Percentiles rank a stretch among this genome's conserved stretches.
phyloP scores from a whole-genome alignment of 2,797 vertebrate species.

The Euphonia xanthogaster region DNA sequence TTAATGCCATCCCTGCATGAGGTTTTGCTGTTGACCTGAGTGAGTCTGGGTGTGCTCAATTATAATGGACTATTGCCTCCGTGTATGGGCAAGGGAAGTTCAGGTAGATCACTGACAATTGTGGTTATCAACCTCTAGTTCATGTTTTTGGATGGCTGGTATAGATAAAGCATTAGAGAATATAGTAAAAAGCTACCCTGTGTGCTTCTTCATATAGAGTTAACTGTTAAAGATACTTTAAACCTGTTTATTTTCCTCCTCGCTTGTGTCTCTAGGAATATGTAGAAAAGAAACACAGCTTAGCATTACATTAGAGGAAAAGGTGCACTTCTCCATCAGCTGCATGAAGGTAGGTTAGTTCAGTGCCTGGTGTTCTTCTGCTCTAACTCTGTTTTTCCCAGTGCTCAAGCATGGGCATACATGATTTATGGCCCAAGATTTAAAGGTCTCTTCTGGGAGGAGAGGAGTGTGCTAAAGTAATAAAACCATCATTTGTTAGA shows the following conservation, averaged over 20 bases:
- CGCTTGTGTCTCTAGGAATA: not conserved
- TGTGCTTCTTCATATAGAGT: not conserved
- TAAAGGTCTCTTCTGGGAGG: not conserved
- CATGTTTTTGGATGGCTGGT: not conserved
- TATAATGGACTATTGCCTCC: not conserved
- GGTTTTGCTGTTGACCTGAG: conserved; percentile 4
- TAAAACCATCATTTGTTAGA: not conserved
- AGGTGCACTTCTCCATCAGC: not conserved
- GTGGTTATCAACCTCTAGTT: not conserved
- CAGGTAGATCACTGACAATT: not conserved
- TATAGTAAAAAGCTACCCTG: not conserved
- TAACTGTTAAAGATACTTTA: not conserved
- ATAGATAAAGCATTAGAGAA: not conserved
- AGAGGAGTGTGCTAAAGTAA: not conserved
- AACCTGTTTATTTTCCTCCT: not conserved
- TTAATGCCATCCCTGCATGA: not conserved
- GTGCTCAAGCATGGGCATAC: not conserved
- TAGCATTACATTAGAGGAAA: not conserved
- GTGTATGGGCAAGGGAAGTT: not conserved
- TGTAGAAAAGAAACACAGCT: not conserved
- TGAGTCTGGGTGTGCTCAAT: not conserved
- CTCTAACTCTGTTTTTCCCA: not conserved
- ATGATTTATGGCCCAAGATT: not conserved
- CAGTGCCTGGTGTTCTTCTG: not conserved
- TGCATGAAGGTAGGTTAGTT: not conserved